Conservation (phyloP, 2,113 vertebrate genomes). For the Peromyscus maniculatus region DNA sequence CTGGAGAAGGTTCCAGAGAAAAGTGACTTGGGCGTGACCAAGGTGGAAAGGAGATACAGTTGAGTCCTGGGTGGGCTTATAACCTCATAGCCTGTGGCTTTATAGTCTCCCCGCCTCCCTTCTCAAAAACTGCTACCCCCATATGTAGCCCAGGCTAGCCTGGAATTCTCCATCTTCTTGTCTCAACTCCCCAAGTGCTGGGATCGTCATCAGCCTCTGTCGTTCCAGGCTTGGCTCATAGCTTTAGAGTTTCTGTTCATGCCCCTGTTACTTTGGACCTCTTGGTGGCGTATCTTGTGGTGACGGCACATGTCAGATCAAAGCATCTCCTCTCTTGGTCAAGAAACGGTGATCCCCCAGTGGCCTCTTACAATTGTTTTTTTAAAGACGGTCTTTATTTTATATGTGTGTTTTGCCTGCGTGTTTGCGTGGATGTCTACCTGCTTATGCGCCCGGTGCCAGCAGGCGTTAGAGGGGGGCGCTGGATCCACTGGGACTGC, state of each 20-base stretch:
- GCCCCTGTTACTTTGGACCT: not conserved
- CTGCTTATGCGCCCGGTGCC: not conserved
- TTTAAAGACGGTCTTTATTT: not conserved
- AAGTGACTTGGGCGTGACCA: not conserved
- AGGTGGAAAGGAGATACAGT: constrained; percentile 31
- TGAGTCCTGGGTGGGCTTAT: constrained; percentile 43
- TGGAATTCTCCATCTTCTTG: not conserved
- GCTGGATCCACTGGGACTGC: not conserved
- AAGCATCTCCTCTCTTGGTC: not conserved
- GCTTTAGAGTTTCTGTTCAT: not conserved
- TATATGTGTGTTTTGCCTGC: not conserved
- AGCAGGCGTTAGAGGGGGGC: not conserved
- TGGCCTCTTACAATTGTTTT: not conserved
- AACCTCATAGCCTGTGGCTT: not conserved
- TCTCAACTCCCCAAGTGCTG: not conserved
- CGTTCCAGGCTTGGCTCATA: too few species aligned
- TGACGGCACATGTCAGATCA: not conserved
- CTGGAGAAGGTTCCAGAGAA: constrained; percentile 39
- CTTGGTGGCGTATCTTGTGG: not conserved
- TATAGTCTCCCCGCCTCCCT: not conserved
- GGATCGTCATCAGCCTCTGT: not conserved
- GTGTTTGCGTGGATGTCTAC: not conserved
- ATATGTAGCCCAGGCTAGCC: not conserved
- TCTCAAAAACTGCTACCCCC: too few species aligned
- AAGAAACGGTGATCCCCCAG: not conserved